These are phyloP conservation scores for Cladorhizidae sp. DNA, from an alignment of 37 sponge, comb jelly and placozoan genomes.

Conservation along the genomic window DNA sequence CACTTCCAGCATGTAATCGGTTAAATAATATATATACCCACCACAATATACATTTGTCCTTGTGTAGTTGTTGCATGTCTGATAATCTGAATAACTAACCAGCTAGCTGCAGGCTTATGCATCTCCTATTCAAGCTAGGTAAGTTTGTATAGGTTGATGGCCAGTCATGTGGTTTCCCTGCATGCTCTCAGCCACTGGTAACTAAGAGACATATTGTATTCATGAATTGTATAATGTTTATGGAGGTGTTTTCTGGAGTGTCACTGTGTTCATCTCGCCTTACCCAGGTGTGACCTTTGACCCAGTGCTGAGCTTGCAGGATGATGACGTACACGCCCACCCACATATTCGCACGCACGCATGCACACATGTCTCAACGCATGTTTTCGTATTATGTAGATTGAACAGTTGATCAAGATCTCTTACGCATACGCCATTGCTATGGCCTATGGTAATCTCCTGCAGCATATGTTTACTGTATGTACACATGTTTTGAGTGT, in stretches of 20 bases:
- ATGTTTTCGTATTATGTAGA: constrained; percentile 13
- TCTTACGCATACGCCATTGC: constrained; percentile 13
- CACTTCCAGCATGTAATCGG: too few species aligned
- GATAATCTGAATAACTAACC: too few species aligned
- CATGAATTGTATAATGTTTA: not conserved
- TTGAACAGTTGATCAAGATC: not conserved
- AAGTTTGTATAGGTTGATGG: too few species aligned
- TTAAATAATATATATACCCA: too few species aligned
- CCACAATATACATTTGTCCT: too few species aligned
- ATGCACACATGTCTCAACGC: constrained; percentile 4
- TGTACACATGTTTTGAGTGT: too few species aligned
- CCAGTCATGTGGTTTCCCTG: too few species aligned
- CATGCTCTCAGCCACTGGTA: too few species aligned
- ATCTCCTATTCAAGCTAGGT: too few species aligned
- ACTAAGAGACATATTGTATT: too few species aligned
- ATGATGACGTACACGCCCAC: not conserved
- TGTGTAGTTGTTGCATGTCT: too few species aligned
- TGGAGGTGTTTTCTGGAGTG: not conserved
- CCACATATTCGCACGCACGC: not conserved
- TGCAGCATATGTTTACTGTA: not conserved
- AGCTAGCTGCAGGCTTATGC: too few species aligned
- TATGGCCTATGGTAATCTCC: constrained; percentile 15
- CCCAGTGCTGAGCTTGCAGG: constrained; percentile 18
- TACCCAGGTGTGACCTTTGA: constrained; percentile 20
- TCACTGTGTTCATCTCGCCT: constrained; percentile 14